Evolutionary conservation across 2,113 vertebrate genomes (phyloP).

Genomic region (Nerophis ophidion): DNA sequence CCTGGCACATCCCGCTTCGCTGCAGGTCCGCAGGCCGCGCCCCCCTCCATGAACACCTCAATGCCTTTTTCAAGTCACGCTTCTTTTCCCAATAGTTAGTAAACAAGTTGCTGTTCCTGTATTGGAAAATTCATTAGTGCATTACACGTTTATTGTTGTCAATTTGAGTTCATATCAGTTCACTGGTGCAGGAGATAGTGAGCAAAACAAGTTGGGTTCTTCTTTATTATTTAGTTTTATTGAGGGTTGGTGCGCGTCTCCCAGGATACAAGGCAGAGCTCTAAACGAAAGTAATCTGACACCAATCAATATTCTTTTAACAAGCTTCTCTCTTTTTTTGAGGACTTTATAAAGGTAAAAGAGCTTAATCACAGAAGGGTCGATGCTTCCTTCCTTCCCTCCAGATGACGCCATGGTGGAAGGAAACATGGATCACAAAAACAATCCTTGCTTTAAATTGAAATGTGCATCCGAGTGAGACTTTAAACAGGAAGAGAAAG

Average conservation of each 20-base stretch:
- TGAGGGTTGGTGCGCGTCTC: background rate
- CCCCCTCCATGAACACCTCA: too few species aligned
- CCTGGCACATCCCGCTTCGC: too few species aligned
- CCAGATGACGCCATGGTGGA: background rate
- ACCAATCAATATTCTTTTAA: constrained; percentile 2
- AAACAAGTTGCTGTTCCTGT: background rate
- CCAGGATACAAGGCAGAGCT: too few species aligned
- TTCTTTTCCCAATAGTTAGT: background rate
- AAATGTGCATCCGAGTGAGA: background rate
- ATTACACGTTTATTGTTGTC: too few species aligned
- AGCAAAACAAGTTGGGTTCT: background rate
- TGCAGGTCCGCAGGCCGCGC: too few species aligned
- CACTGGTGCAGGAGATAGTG: background rate
- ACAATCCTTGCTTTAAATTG: background rate
- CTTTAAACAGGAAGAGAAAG: background rate
- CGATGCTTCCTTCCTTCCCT: background rate
- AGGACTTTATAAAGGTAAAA: background rate
- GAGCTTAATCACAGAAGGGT: background rate
- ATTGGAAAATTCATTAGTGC: background rate
- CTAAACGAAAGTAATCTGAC: background rate
- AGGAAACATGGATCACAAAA: background rate
- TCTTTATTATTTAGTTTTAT: background rate
- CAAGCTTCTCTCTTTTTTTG: background rate
- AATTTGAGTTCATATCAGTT: background rate
- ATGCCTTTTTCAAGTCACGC: too few species aligned